Evolutionary conservation across 2,888 invertebrate species (phyloP).

Genomic region (Harpalus rufipes): DNA sequence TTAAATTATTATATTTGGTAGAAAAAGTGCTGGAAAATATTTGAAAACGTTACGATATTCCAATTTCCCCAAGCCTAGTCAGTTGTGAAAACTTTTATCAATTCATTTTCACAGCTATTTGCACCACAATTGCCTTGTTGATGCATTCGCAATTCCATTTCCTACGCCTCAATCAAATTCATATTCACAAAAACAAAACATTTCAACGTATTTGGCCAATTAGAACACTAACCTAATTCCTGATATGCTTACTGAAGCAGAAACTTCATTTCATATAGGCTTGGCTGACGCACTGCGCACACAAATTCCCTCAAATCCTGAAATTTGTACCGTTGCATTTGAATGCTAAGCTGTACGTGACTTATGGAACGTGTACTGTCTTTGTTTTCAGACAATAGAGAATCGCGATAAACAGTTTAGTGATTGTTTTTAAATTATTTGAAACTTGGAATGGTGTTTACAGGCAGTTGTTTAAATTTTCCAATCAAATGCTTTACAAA

Average conservation of each 20-base stretch:
- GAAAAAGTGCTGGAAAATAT: neutral
- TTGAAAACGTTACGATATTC: neutral
- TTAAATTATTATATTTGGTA: no score
- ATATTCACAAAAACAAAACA: constrained; percentile 16
- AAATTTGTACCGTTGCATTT: constrained; percentile 14
- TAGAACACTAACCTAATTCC: constrained; percentile 7
- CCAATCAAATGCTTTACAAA: no score
- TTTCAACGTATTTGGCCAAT: constrained; percentile 11
- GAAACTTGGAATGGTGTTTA: no score
- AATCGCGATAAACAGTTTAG: neutral
- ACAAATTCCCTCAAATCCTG: constrained; percentile 20
- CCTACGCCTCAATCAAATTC: neutral
- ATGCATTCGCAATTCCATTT: constrained; percentile 1
- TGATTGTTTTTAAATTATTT: neutral
- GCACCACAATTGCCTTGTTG: neutral
- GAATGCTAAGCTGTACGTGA: constrained; percentile 28
- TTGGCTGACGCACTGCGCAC: neutral
- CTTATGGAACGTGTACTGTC: constrained; percentile 17
- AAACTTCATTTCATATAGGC: neutral
- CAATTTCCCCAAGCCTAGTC: neutral
- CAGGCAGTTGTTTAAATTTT: no score
- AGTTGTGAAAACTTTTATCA: neutral
- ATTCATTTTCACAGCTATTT: neutral
- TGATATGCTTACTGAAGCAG: constrained; percentile 14
- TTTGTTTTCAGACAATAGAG: constrained; percentile 1